phyloP scores from a whole-genome alignment of 2,888 invertebrate genomes.

The Campoletis raptor region DNA sequence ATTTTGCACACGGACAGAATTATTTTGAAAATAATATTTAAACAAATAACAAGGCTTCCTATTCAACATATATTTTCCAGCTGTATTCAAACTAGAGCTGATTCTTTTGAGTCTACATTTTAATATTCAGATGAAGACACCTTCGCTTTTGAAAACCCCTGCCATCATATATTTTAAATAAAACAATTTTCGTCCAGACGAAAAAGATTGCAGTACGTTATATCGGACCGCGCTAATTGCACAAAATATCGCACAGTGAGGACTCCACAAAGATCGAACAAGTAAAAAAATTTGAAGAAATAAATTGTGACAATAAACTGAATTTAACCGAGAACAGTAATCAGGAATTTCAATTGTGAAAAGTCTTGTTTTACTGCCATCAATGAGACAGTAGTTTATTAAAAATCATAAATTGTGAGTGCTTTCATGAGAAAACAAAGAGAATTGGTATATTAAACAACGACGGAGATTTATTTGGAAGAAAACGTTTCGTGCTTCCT shows the following conservation, averaged over 20 bases:
- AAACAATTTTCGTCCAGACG: not conserved
- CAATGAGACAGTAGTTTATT: not conserved
- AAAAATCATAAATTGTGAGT: conserved; percentile 27
- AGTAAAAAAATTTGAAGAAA: not conserved
- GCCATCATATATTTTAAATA: not conserved
- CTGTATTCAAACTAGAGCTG: not conserved
- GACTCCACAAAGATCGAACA: not conserved
- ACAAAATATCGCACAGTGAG: not conserved
- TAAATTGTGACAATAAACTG: not conserved
- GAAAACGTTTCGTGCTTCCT: not conserved
- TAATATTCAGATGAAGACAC: not conserved
- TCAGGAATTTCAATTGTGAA: not conserved
- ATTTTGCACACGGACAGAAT: no score
- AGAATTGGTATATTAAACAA: not conserved
- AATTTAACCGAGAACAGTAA: not conserved
- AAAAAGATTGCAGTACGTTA: not conserved
- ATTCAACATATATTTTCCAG: not conserved
- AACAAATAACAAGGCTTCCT: not conserved
- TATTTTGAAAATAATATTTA: no score
- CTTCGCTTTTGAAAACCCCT: not conserved
- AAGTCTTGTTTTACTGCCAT: not conserved
- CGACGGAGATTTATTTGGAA: conserved; percentile 3
- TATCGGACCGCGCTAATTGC: not conserved
- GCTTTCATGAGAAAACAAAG: not conserved
- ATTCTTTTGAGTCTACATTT: not conserved